A percentile compares a stretch with the other conserved stretches of the same genome.
Evolutionary conservation across 2,113 vertebrate genomes (phyloP).

Genomic region (Rattus rattus): DNA sequence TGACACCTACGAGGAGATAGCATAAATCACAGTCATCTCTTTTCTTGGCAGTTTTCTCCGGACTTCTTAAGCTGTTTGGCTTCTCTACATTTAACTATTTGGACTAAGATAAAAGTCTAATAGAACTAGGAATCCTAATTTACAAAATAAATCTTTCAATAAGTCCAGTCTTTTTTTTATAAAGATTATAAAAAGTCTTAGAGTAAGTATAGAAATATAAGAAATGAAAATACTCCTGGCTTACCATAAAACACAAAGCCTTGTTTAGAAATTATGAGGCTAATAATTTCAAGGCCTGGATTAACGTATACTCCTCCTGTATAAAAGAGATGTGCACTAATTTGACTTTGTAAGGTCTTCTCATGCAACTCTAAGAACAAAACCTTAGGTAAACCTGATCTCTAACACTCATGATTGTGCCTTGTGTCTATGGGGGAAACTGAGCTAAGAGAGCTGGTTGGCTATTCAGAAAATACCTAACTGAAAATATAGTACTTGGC

Average conservation of each 20-base stretch:
- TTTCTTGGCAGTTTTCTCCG: slow-evolving; percentile 63
- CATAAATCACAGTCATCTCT: slow-evolving; percentile 51
- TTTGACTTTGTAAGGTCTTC: slow-evolving; percentile 20
- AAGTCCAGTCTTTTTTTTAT: not conserved
- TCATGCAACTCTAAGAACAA: slow-evolving; percentile 2
- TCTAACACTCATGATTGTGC: not conserved
- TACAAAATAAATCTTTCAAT: slow-evolving; percentile 60
- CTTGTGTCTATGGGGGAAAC: not conserved
- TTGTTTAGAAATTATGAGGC: slow-evolving; percentile 31
- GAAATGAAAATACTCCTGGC: not conserved
- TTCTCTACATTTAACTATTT: slow-evolving; percentile 54
- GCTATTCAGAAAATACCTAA: not conserved
- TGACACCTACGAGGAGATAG: slow-evolving; percentile 23
- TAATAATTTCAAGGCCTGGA: not conserved
- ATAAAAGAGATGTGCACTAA: not conserved
- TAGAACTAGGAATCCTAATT: slow-evolving; percentile 34
- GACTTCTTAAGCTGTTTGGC: slow-evolving; percentile 41
- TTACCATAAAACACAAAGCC: not conserved
- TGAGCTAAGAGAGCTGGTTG: not conserved
- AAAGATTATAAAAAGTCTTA: slow-evolving; percentile 36
- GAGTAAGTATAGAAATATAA: slow-evolving; percentile 50
- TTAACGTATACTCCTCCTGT: not conserved
- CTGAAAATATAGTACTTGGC: not conserved
- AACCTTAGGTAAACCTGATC: not conserved
- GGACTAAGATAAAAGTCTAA: slow-evolving; percentile 68